Base-by-base conservation (phyloP, 1,140 invertebrate genomes). In the Lepidotrigona ventralis region DNA sequence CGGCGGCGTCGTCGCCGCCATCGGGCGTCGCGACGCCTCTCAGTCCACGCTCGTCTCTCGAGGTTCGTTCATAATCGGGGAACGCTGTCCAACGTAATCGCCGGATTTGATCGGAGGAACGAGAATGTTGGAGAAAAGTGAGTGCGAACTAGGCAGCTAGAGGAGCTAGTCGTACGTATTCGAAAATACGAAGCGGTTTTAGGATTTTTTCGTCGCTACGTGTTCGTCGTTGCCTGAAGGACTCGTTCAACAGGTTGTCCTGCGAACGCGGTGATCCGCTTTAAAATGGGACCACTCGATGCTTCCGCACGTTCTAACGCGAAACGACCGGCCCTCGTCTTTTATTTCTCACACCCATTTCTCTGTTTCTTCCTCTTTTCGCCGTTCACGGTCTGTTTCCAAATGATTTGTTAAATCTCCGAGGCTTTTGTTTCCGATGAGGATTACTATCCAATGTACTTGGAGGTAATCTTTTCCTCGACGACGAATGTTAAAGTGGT, bases 101-200 rank as follows among this genome's bases (percentile, higher is more conserved):
- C 12, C 11, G 23, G 3, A 23, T 12, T 60, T 60, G n/a, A n/a
- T 23, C 23, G 23, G 23, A n/a, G n/a, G 23, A 60, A 14, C 23
- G 39, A 14, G n/a, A 60, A 93, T 94, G 93, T 77, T 94, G 78
- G 92, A 94, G 77, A 93, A 94, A 91, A 93, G 93, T 94, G 93
- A 94, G 93, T 94, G 93, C 56, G 6, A 46, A 8, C 12, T 26
- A 29, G 9, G 21, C 54, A 15, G 19, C 54, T 29, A 26, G 58
- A n/a, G 1, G 1, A 60, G 14, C n/a, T 60, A 23, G 14, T n/a
- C 12, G 58, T n/a, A n/a, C n/a, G n/a, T n/a, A n/a, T 2, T 60
- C 14, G n/a, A 60, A 60, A 60, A 60, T 60, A 60, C n/a, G 58
- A 0, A 9, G 1, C 12, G 46, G 21, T 9, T 58, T 11, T 54